phyloP scores from a whole-genome alignment of 2,113 vertebrate genomes.

The Tragulus kanchil region DNA sequence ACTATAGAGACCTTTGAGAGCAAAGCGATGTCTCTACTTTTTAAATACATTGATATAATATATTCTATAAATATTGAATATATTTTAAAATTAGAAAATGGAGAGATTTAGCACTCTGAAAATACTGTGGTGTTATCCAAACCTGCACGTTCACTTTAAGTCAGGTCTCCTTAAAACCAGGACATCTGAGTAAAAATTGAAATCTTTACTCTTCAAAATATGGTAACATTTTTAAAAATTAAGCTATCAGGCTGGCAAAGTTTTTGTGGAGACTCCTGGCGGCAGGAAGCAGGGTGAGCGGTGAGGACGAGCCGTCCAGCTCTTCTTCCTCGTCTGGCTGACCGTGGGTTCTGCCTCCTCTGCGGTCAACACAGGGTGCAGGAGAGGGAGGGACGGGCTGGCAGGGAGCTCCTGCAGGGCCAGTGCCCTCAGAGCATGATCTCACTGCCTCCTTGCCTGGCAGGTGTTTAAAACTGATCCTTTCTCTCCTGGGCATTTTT shows the following conservation, averaged over 20 bases:
- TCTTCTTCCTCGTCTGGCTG: background rate
- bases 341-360: background rate
- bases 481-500: background rate
- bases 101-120: background rate
- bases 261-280: background rate
- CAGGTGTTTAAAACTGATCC: background rate
- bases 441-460: background rate
- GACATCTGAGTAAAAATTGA: background rate
- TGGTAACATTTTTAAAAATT: background rate
- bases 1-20: background rate
- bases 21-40: background rate
- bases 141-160: background rate
- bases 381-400: background rate
- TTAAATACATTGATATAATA: background rate
- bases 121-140: background rate
- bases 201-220: background rate
- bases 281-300: background rate
- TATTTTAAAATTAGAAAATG: background rate
- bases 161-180: background rate
- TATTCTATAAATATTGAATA: background rate
- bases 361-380: too few species aligned
- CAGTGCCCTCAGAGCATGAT: background rate
- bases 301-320: background rate
- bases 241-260: too few species aligned
- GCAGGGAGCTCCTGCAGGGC: background rate